phyloP scores from a whole-genome alignment of 1,140 invertebrate genomes.

The Drepana arcuata region DNA sequence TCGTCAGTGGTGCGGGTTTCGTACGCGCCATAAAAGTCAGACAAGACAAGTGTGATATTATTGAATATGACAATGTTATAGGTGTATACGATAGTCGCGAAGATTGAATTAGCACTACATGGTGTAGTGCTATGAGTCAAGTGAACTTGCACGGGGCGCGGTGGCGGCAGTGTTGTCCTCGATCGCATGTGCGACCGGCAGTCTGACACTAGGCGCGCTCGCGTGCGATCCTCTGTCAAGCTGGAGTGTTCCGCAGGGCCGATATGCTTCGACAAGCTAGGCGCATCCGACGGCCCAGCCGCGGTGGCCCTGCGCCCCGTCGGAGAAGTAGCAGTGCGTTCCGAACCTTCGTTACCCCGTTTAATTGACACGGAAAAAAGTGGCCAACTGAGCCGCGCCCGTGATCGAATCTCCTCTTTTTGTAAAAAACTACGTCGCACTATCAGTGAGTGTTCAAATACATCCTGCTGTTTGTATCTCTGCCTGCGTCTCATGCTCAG shows the following conservation, averaged over 20 bases:
- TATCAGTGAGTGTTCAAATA: constrained; percentile 54
- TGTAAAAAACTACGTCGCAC: constrained; percentile 65
- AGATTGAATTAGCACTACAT: constrained; percentile 45
- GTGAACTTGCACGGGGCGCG: constrained; percentile 29
- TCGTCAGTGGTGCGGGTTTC: too few species aligned
- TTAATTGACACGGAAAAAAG: constrained; percentile 54
- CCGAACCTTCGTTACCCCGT: constrained; percentile 52
- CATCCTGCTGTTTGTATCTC: background rate
- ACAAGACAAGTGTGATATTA: too few species aligned
- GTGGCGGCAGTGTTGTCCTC: constrained; percentile 11
- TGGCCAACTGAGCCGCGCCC: constrained; percentile 53
- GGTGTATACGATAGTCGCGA: too few species aligned
- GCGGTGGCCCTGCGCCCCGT: constrained; percentile 44
- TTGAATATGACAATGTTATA: too few species aligned
- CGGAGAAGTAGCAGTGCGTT: constrained; percentile 43
- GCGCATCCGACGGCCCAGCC: constrained; percentile 37
- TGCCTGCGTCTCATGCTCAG: constrained; percentile 3
- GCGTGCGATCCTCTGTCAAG: constrained; percentile 55
- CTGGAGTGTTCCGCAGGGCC: constrained; percentile 59
- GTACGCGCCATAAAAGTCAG: too few species aligned
- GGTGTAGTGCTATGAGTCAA: constrained; percentile 26
- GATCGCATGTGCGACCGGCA: constrained; percentile 31
- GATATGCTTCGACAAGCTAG: constrained; percentile 55
- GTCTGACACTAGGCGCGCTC: constrained; percentile 51
- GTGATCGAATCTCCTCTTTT: constrained; percentile 56